Conservation (phyloP, 1,140 invertebrate species). For the Papilio aristodemus region DNA sequence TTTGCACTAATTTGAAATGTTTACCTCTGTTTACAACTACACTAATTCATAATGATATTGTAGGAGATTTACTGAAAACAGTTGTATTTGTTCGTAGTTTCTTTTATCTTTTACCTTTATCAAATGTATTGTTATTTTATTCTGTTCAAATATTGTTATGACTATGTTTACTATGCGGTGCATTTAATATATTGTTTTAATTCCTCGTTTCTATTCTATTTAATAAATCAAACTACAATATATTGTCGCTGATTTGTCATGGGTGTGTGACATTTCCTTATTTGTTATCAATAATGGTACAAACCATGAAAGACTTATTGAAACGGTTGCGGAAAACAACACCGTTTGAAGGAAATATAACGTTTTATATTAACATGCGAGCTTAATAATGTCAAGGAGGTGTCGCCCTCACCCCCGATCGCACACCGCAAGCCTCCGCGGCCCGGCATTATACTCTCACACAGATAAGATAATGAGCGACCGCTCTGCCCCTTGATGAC, state of each 20-base stretch:
- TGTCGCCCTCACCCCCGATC: neutral
- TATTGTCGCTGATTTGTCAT: neutral
- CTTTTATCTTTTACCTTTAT: neutral
- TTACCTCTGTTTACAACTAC: neutral
- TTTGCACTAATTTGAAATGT: neutral
- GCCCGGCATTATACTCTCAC: neutral
- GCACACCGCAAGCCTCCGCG: neutral
- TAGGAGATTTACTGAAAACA: neutral
- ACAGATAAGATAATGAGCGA: constrained; percentile 5
- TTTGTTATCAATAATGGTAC: constrained; percentile 1
- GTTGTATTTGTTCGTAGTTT: neutral
- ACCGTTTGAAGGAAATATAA: constrained; percentile 7
- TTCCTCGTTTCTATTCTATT: neutral
- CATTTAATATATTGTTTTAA: no score
- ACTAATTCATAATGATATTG: neutral
- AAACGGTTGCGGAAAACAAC: neutral
- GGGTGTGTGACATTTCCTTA: neutral
- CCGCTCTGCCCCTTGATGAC: constrained; percentile 16
- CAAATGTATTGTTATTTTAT: no score
- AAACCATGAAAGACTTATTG: neutral
- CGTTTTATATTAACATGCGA: neutral
- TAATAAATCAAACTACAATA: neutral
- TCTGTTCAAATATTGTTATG: no score
- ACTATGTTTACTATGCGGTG: no score
- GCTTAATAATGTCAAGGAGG: neutral